phyloP scores from a whole-genome alignment of 2,113 vertebrate genomes.

The Lophotis ruficrista region DNA sequence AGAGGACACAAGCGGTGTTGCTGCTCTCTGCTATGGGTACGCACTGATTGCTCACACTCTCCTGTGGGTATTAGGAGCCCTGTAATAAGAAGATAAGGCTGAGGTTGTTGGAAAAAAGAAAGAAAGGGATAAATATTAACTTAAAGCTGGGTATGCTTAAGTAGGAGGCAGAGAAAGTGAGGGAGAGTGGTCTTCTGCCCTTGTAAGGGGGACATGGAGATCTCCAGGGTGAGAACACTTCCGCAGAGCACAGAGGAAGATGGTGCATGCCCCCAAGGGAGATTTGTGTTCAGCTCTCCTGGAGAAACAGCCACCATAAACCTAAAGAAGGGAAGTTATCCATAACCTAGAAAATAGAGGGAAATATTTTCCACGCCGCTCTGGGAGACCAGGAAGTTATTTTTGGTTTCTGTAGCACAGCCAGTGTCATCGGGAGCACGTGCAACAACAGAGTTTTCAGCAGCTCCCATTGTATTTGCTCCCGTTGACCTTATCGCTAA shows the following conservation, averaged over 20 bases:
- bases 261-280: background rate
- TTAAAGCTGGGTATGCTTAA: background rate
- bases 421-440: conserved; percentile 4
- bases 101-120: background rate
- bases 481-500: conserved; percentile 47
- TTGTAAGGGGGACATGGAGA: background rate
- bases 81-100: background rate
- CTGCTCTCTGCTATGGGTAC: background rate
- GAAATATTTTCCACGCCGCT: conserved; percentile 46
- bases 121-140: background rate
- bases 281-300: background rate
- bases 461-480: conserved; percentile 60
- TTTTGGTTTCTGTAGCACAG: conserved; percentile 61
- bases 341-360: conserved; percentile 50
- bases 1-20: background rate
- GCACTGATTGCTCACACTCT: background rate
- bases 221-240: background rate
- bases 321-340: conserved; percentile 50
- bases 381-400: conserved; percentile 64
- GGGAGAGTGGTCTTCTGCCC: background rate
- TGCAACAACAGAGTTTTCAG: conserved; percentile 56
- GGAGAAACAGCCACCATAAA: background rate
- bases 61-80: background rate
- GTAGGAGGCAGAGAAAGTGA: background rate
- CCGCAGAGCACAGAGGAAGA: background rate